A percentile compares a stretch with the other conserved stretches of the same genome.
These are phyloP conservation scores for Stichodactyla helianthus DNA, from an alignment of 64 coral and sea anemone species.

Conservation along the genomic window DNA sequence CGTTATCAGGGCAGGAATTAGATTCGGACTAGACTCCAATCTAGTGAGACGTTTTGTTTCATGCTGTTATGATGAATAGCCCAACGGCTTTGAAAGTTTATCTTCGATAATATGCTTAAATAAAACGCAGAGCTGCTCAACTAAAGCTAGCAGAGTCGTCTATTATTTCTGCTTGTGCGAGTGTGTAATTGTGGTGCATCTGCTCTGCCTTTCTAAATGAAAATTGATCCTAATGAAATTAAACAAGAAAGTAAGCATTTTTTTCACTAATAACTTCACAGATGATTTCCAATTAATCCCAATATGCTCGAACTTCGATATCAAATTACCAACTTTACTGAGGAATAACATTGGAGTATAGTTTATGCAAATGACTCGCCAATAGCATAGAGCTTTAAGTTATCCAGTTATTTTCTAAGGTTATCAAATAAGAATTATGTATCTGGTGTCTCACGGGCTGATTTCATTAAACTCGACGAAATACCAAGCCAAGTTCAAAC, in stretches of 20 bases:
- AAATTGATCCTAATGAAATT: background rate
- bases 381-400: background rate
- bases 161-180: background rate
- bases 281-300: background rate
- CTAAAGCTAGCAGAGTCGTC: background rate
- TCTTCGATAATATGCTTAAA: background rate
- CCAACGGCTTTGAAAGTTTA: background rate
- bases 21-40: background rate
- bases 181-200: background rate
- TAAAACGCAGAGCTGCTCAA: background rate
- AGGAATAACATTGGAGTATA: background rate
- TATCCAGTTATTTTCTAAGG: background rate
- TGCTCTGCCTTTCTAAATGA: background rate
- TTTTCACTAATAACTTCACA: background rate
- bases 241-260: background rate
- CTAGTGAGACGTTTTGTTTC: background rate
- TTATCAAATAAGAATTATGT: background rate
- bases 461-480: background rate
- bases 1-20: background rate
- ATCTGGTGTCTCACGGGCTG: background rate
- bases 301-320: background rate
- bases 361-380: background rate
- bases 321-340: background rate
- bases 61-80: background rate
- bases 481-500: conserved; percentile 5